Percentiles rank a stretch among this genome's conserved stretches.
phyloP scores from a whole-genome alignment of 2,888 invertebrate species.

The Chrysotoxum bicinctum region DNA sequence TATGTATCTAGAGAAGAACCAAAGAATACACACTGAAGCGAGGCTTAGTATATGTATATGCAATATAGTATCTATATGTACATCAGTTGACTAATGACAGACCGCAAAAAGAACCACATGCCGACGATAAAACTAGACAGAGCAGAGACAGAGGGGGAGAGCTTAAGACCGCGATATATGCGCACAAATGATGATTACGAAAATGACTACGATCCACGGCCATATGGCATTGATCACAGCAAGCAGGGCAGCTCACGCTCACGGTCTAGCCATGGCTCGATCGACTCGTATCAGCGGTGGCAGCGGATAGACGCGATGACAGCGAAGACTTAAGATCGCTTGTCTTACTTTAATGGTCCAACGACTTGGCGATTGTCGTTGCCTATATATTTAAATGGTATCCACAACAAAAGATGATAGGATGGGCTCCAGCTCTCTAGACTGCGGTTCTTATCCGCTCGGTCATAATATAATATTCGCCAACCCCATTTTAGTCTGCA shows the following conservation, averaged over 20 bases:
- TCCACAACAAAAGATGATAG: constrained; percentile 65
- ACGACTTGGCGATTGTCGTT: constrained; percentile 61
- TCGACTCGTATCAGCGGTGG: constrained; percentile 14
- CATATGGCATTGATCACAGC: constrained; percentile 70
- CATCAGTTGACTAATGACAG: constrained; percentile 70
- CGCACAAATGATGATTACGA: constrained; percentile 69
- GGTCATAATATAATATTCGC: constrained; percentile 50
- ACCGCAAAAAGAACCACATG: constrained; percentile 61
- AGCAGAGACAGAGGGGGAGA: constrained; percentile 16
- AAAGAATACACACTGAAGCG: neutral
- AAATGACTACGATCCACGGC: constrained; percentile 71
- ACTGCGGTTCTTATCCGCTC: constrained; percentile 24
- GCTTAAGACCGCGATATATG: constrained; percentile 57
- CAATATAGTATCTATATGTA: constrained; percentile 44
- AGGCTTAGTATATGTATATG: neutral
- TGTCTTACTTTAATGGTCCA: constrained; percentile 62
- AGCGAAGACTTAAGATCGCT: constrained; percentile 32
- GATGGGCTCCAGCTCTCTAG: constrained; percentile 29
- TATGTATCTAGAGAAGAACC: neutral
- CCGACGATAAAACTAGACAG: constrained; percentile 51
- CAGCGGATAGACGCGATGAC: constrained; percentile 33
- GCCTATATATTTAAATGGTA: constrained; percentile 68
- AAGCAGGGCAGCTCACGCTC: constrained; percentile 46
- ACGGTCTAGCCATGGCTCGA: constrained; percentile 33
- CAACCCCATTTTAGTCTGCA: constrained; percentile 26